A percentile compares a stretch with the other conserved stretches of the same genome.
Evolutionary conservation across 2,797 vertebrate species (phyloP).

Genomic region (Limosa lapponica): DNA sequence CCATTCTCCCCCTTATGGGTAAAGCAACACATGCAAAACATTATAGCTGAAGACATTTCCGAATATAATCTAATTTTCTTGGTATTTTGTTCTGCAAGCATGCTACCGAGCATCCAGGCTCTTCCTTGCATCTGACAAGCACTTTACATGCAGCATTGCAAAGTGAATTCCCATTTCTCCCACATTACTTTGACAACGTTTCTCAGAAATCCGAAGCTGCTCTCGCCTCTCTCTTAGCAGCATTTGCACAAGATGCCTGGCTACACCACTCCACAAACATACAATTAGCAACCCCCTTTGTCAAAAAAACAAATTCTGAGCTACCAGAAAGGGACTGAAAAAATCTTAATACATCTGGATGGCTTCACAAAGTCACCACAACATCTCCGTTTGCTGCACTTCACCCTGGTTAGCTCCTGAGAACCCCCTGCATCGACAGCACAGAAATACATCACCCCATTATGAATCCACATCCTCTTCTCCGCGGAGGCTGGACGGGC

Average conservation of each 20-base stretch:
- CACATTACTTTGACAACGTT: neutral
- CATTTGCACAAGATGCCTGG: neutral
- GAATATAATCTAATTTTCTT: conserved; percentile 76
- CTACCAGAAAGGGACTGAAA: neutral
- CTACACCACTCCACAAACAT: neutral
- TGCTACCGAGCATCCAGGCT: conserved; percentile 70
- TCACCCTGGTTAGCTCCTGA: neutral
- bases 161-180: conserved; percentile 41
- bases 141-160: conserved; percentile 17
- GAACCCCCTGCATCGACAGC: neutral
- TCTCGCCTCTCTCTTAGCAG: neutral
- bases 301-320: neutral
- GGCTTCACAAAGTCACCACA: conserved; percentile 11
- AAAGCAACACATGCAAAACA: conserved; percentile 73
- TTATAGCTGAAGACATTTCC: conserved; percentile 72
- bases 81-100: conserved; percentile 73
- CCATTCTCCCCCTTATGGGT: conserved; percentile 41
- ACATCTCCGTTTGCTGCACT: neutral
- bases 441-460: conserved; percentile 71
- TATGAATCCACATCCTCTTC: conserved; percentile 66
- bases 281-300: neutral
- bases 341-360: neutral
- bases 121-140: conserved; percentile 53
- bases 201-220: neutral
- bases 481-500: conserved; percentile 16